phyloP scores from a whole-genome alignment of 2,797 vertebrate species.

The Sciaenops ocellatus region DNA sequence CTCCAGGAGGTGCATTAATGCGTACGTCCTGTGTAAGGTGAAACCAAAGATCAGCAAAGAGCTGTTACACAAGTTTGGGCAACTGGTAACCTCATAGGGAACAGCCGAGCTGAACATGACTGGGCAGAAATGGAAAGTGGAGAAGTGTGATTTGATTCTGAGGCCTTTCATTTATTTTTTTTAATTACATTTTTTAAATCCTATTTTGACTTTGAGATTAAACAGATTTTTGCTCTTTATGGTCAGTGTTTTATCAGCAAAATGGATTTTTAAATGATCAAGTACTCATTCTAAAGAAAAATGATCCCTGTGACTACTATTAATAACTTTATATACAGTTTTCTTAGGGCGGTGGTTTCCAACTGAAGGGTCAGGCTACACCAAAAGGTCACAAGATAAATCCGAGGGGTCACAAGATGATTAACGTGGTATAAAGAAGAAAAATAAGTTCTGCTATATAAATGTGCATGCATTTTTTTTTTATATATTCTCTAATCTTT shows the following conservation, averaged over 20 bases:
- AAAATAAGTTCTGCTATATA: neutral
- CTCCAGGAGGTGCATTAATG: conserved; percentile 72
- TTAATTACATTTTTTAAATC: neutral
- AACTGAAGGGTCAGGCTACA: too few relatives aligned
- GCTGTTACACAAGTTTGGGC: conserved; percentile 45
- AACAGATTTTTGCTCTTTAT: neutral
- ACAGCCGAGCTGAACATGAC: conserved; percentile 52
- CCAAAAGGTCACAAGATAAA: neutral
- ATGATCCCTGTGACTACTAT: neutral
- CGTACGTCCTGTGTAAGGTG: conserved; percentile 59
- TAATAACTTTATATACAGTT: neutral
- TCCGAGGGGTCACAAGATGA: neutral
- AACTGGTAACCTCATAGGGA: conserved; percentile 37
- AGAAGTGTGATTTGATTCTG: conserved; percentile 31
- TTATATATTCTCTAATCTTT: neutral
- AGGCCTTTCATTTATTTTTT: neutral
- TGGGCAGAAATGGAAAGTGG: conserved; percentile 47
- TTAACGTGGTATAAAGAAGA: neutral
- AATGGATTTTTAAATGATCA: neutral
- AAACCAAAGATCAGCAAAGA: conserved; percentile 68
- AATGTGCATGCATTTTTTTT: neutral
- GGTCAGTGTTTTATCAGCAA: neutral
- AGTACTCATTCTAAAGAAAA: neutral
- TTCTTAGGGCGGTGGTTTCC: neutral
- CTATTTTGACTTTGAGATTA: neutral